A percentile compares a stretch with the other conserved stretches of the same genome.
Conservation (phyloP, 2,888 invertebrate genomes). For the Parascotia fuliginaria region DNA sequence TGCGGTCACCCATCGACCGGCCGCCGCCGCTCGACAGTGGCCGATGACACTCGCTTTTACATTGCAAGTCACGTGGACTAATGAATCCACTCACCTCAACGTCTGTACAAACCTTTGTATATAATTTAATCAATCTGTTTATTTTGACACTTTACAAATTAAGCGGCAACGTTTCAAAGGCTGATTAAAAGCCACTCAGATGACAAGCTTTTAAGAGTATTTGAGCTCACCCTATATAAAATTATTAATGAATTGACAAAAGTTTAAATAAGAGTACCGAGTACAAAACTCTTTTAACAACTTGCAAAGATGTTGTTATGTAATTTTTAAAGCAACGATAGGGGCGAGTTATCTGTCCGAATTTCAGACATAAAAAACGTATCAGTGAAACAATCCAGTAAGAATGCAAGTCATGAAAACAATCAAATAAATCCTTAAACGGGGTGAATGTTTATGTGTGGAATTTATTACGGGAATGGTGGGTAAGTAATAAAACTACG, state of each 20-base stretch:
- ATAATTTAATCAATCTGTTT: slow-evolving; percentile 72
- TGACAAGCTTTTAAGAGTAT: slow-evolving; percentile 37
- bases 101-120: slow-evolving; percentile 58
- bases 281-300: not conserved
- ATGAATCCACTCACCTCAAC: slow-evolving; percentile 71
- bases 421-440: slow-evolving; percentile 49
- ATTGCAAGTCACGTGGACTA: slow-evolving; percentile 79
- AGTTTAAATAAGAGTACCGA: not conserved
- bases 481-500: slow-evolving; percentile 40
- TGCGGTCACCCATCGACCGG: slow-evolving; percentile 37
- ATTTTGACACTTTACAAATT: slow-evolving; percentile 68
- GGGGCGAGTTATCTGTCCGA: slow-evolving; percentile 15
- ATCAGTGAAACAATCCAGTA: slow-evolving; percentile 28
- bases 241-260: slow-evolving; percentile 13
- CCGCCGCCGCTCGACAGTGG: slow-evolving; percentile 11
- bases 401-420: slow-evolving; percentile 54
- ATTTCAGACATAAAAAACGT: slow-evolving; percentile 33
- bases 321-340: slow-evolving; percentile 5
- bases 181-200: slow-evolving; percentile 40
- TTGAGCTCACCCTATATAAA: slow-evolving; percentile 18
- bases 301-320: not conserved
- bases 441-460: slow-evolving; percentile 40
- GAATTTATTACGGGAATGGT: slow-evolving; percentile 36
- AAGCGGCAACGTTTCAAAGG: slow-evolving; percentile 50
- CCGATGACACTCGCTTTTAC: slow-evolving; percentile 57